Percentiles rank a stretch among this genome's conserved stretches.
Evolutionary conservation across 2,888 invertebrate genomes (phyloP).

Genomic region (Latrodectus hesperus): DNA sequence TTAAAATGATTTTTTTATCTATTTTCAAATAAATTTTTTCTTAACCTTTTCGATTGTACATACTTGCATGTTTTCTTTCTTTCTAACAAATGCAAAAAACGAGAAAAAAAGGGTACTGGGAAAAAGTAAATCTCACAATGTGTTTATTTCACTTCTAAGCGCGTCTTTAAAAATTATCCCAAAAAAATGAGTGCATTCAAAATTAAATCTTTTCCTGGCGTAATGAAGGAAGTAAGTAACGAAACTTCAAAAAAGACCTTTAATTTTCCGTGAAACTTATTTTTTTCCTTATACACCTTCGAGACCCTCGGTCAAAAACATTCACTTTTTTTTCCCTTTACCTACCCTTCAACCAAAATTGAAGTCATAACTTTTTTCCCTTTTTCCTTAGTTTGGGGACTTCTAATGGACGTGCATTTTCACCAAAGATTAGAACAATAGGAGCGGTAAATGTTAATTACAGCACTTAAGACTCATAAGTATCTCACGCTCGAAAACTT

Average conservation of each 20-base stretch:
- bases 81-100: too few relatives aligned
- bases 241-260: slow-evolving; percentile 40
- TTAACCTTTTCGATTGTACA: too few relatives aligned
- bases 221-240: slow-evolving; percentile 35
- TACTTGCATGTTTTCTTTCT: too few relatives aligned
- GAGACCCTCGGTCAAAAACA: not conserved
- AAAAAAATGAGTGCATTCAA: not conserved
- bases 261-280: slow-evolving; percentile 53
- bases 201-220: slow-evolving; percentile 36
- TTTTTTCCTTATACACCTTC: not conserved
- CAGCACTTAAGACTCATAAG: slow-evolving; percentile 59
- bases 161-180: too few relatives aligned
- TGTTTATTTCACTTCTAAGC: too few relatives aligned
- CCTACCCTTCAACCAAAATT: slow-evolving; percentile 21
- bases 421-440: slow-evolving; percentile 44
- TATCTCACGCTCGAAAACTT: slow-evolving; percentile 28
- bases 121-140: not conserved
- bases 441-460: slow-evolving; percentile 59
- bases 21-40: too few relatives aligned
- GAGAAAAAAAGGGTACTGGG: not conserved
- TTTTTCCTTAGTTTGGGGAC: not conserved
- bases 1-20: too few relatives aligned
- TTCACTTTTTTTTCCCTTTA: not conserved
- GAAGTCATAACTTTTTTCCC: slow-evolving; percentile 53
- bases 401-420: slow-evolving; percentile 57